Evolutionary conservation across 2,888 invertebrate genomes (phyloP).

Genomic region (Resseliella maxima): DNA sequence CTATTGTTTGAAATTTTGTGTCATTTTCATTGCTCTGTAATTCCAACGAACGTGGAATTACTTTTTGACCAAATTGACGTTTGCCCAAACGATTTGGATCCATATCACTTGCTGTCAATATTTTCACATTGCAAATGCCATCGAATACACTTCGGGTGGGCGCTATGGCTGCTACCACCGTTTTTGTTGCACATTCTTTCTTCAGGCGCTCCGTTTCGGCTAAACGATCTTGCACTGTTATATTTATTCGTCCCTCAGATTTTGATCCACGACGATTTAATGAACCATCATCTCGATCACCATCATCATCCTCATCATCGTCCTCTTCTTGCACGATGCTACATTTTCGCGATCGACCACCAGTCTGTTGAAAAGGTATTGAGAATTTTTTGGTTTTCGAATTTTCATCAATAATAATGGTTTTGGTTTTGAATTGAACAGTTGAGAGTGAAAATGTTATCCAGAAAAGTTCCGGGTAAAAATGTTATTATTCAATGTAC

Average conservation of each 20-base stretch:
- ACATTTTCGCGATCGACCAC: conserved; percentile 85
- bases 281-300: conserved; percentile 71
- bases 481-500: too few relatives aligned
- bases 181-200: conserved; percentile 66
- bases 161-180: conserved; percentile 57
- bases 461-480: too few relatives aligned
- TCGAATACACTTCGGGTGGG: conserved; percentile 57
- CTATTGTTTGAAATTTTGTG: background rate
- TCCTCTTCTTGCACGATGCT: conserved; percentile 94
- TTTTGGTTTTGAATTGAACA: conserved; percentile 30
- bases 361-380: conserved; percentile 63
- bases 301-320: conserved; percentile 82
- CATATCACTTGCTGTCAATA: conserved; percentile 59
- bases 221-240: conserved; percentile 74
- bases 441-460: too few relatives aligned
- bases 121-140: conserved; percentile 59
- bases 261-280: conserved; percentile 79
- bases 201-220: conserved; percentile 73
- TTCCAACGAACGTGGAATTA: background rate
- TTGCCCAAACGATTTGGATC: conserved; percentile 58
- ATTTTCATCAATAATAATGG: background rate
- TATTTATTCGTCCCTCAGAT: conserved; percentile 82
- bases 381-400: conserved; percentile 18
- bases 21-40: conserved; percentile 24
- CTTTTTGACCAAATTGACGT: conserved; percentile 54